Percentiles rank a stretch among this genome's conserved stretches.
These are phyloP conservation scores for Petrocephalus microphthalmus DNA, from an alignment of 2,113 vertebrate genomes.

Conservation along the genomic window DNA sequence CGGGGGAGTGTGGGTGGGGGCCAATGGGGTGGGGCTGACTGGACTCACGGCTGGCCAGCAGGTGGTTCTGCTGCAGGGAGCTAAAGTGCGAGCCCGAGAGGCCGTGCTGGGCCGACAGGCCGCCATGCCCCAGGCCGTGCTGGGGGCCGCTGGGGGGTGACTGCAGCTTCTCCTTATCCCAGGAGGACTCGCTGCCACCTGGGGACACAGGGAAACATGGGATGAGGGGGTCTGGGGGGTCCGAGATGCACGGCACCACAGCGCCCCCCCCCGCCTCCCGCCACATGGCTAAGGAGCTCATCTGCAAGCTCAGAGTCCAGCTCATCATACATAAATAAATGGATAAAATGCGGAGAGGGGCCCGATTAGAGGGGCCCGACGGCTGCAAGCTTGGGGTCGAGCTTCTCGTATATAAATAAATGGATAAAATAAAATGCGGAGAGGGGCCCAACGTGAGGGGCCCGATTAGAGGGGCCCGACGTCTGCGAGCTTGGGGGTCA, in stretches of 20 bases:
- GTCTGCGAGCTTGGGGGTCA: too few relatives aligned
- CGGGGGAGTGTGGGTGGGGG: background rate
- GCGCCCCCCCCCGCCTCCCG: background rate
- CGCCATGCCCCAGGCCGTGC: conserved; percentile 61
- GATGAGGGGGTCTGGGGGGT: background rate
- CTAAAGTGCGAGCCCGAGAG: conserved; percentile 62
- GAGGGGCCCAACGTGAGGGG: conserved; percentile 10
- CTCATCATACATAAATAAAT: conserved; percentile 38
- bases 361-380: conserved; percentile 30
- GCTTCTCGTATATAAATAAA: conserved; percentile 36
- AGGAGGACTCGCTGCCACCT: conserved; percentile 80
- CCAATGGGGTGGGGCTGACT: background rate
- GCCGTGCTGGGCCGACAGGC: conserved; percentile 59
- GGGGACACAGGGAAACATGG: conserved; percentile 33
- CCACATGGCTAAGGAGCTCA: background rate
- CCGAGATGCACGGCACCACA: background rate
- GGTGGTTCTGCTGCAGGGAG: conserved; percentile 74
- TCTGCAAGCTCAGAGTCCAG: conserved; percentile 20
- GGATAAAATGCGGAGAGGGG: conserved; percentile 28
- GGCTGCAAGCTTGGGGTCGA: too few relatives aligned
- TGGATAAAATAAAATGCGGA: conserved; percentile 30
- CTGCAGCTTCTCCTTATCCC: conserved; percentile 83
- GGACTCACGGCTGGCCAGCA: conserved; percentile 79
- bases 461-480: conserved; percentile 30
- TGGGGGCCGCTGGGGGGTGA: conserved; percentile 63